A percentile compares a stretch with the other conserved stretches of the same genome.
These are phyloP conservation scores for Oryzaephilus surinamensis DNA, from an alignment of 1,140 invertebrate genomes.

Conservation along the genomic window DNA sequence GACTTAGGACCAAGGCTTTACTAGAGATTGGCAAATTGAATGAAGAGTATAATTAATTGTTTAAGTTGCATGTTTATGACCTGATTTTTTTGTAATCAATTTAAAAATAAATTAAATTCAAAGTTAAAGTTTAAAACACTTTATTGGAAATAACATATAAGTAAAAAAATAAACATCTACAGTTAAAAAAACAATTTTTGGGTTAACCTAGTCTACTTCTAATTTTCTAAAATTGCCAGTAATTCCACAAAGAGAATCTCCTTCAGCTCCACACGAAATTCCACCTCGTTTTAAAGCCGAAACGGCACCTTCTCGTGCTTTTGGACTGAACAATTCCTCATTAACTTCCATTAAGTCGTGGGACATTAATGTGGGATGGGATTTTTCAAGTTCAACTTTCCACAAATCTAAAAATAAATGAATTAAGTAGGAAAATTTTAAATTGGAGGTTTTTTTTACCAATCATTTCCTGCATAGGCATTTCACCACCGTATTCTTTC, in stretches of 20 bases:
- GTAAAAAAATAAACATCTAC: no score
- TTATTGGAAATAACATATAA: no score
- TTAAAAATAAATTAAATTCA: not conserved
- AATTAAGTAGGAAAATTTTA: not conserved
- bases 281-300: constrained; percentile 47
- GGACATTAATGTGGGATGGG: constrained; percentile 37
- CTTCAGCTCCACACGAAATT: constrained; percentile 40
- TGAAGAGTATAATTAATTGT: constrained; percentile 2
- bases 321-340: constrained; percentile 31
- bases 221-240: constrained; percentile 68
- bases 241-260: constrained; percentile 54
- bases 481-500: constrained; percentile 68
- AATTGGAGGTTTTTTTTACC: constrained; percentile 40
- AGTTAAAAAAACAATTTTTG: no score
- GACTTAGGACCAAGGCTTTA: no score
- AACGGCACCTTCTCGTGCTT: constrained; percentile 57
- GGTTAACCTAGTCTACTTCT: constrained; percentile 67
- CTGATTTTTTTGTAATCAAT: constrained; percentile 3
- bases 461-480: constrained; percentile 76
- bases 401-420: constrained; percentile 30
- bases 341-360: constrained; percentile 45
- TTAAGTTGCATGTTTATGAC: not conserved
- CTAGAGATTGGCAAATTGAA: no score
- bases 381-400: constrained; percentile 40
- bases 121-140: not conserved